Percentiles rank a stretch among this genome's conserved stretches.
Conservation (phyloP, 2,797 vertebrate genomes). For the Mus caroli region DNA sequence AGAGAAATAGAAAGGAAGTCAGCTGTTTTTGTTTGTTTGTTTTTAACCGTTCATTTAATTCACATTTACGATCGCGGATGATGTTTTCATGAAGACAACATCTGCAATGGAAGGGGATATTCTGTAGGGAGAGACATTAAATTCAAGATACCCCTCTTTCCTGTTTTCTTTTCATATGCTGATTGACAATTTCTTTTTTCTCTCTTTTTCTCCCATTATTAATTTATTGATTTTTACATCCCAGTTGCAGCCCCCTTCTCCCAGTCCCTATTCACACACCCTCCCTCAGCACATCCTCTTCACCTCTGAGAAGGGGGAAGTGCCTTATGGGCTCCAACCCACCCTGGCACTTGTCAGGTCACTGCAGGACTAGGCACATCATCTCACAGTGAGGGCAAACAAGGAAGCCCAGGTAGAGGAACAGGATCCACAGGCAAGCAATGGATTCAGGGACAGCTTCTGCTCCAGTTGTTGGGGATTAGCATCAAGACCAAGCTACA, state of each 20-base stretch:
- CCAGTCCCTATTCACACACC: too few species aligned
- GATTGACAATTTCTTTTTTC: not conserved
- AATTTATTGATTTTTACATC: not conserved
- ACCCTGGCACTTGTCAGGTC: not conserved
- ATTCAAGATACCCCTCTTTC: not conserved
- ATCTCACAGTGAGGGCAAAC: not conserved
- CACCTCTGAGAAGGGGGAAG: not conserved
- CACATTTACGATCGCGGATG: not conserved
- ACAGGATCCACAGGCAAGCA: not conserved
- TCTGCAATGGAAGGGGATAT: not conserved
- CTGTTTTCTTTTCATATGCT: not conserved
- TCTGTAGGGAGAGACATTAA: not conserved
- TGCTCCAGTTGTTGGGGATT: not conserved
- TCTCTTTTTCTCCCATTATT: not conserved
- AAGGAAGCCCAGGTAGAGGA: not conserved
- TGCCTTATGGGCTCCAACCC: not conserved
- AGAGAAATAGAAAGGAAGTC: conserved; percentile 23
- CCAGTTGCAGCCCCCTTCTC: not conserved
- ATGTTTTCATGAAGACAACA: not conserved
- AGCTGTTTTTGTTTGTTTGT: not conserved
- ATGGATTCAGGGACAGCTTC: not conserved
- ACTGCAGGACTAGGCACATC: not conserved
- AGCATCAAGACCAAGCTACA: not conserved
- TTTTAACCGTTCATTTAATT: not conserved
- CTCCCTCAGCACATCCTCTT: not conserved